Evolutionary conservation across 2,113 vertebrate genomes (phyloP).

Genomic region (Clinocottus analis): DNA sequence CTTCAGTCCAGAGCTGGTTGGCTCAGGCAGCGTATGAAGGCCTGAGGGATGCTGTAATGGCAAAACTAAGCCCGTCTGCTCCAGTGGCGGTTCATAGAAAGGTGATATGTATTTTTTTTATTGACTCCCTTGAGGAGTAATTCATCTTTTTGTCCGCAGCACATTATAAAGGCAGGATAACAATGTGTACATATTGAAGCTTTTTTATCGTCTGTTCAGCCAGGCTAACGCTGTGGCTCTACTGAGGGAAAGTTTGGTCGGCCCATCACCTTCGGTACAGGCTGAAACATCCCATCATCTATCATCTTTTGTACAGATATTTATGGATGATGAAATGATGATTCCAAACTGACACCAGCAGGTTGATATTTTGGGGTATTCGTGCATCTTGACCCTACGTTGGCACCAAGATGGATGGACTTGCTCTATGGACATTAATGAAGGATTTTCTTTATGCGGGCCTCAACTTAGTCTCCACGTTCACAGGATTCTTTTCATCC

Average conservation of each 20-base stretch:
- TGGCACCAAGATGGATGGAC: not conserved
- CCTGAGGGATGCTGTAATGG: slow-evolving; percentile 60
- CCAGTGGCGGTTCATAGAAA: slow-evolving; percentile 42
- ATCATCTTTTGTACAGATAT: not conserved
- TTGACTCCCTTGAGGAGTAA: slow-evolving; percentile 19
- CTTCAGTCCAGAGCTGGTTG: slow-evolving; percentile 22
- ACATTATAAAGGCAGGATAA: not conserved
- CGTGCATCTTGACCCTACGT: not conserved
- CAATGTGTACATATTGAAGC: not conserved
- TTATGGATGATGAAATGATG: not conserved
- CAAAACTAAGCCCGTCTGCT: slow-evolving; percentile 48
- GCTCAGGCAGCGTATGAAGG: slow-evolving; percentile 23
- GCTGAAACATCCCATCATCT: not conserved
- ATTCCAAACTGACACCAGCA: not conserved
- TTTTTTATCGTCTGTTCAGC: not conserved
- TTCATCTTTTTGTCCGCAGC: not conserved
- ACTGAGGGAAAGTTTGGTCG: not conserved
- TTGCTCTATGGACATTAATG: not conserved
- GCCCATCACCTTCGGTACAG: not conserved
- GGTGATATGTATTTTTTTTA: slow-evolving; percentile 50
- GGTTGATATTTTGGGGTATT: not conserved
- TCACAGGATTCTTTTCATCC: not conserved
- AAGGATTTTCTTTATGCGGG: not conserved
- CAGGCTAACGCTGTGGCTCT: not conserved
- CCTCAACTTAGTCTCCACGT: not conserved